Percentiles rank a stretch among this genome's conserved stretches.
phyloP scores from a whole-genome alignment of 2,113 vertebrate genomes.

The Saguinus imperator region DNA sequence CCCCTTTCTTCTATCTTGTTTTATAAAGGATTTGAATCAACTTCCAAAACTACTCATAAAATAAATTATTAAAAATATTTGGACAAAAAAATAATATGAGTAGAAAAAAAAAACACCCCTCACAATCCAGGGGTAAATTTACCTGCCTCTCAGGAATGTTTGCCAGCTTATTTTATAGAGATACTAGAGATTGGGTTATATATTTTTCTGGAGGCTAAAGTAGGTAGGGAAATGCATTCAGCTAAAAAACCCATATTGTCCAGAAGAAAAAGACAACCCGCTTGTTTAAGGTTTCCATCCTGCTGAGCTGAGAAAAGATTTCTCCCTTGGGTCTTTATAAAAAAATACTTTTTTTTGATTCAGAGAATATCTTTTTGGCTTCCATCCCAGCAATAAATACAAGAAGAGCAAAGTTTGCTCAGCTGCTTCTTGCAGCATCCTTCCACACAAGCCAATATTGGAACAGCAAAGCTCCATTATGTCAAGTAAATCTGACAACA shows the following conservation, averaged over 20 bases:
- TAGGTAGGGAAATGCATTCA: not conserved
- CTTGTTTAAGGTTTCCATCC: conserved; percentile 48
- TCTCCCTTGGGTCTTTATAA: conserved; percentile 42
- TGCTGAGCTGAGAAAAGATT: conserved; percentile 53
- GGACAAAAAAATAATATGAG: not conserved
- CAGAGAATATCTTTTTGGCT: conserved; percentile 20
- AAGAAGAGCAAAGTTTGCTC: conserved; percentile 34
- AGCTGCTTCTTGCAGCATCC: not conserved
- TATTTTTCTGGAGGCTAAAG: not conserved
- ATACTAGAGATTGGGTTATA: not conserved
- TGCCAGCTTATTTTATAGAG: not conserved
- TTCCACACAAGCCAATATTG: not conserved
- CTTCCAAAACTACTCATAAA: conserved; percentile 26
- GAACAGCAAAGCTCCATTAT: conserved; percentile 33
- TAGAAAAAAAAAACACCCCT: not conserved
- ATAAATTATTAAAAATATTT: conserved; percentile 45
- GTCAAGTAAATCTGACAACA: conserved; percentile 55
- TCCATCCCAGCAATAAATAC: conserved; percentile 44
- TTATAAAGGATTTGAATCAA: conserved; percentile 9
- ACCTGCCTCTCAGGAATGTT: not conserved
- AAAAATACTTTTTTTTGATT: conserved; percentile 33
- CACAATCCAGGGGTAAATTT: not conserved
- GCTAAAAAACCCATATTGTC: not conserved
- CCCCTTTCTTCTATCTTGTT: not conserved
- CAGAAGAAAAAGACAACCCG: conserved; percentile 23